A percentile compares a stretch with the other conserved stretches of the same genome.
Conservation (phyloP, 2,797 vertebrate genomes). For the Sebastiscus tertius region DNA sequence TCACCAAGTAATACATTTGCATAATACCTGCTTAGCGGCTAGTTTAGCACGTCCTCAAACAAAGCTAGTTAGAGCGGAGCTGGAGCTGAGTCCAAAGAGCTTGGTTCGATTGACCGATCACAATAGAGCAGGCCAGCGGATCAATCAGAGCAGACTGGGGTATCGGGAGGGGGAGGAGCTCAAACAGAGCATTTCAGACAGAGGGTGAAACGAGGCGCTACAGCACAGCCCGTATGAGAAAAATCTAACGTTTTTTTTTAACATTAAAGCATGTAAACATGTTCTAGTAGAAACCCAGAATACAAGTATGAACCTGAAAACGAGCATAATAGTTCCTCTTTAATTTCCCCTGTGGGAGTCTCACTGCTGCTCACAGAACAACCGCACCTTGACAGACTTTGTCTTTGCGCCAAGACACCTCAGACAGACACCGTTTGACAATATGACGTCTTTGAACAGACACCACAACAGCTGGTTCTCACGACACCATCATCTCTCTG, state of each 20-base stretch:
- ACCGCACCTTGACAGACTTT: not conserved
- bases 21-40: no score
- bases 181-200: no score
- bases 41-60: no score
- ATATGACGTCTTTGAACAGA: not conserved
- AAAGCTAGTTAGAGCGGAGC: no score
- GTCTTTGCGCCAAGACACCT: not conserved
- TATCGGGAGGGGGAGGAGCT: no score
- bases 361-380: conserved; percentile 17
- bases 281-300: not conserved
- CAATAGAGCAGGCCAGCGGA: not conserved
- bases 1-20: not conserved
- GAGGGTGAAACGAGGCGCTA: no score
- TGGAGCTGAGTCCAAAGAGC: not conserved
- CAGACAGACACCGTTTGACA: conserved; percentile 1
- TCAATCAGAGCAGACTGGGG: not conserved
- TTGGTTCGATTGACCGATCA: not conserved
- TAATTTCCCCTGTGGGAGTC: not conserved
- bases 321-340: not conserved
- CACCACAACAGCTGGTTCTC: conserved; percentile 36
- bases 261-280: not conserved
- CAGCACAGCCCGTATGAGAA: no score
- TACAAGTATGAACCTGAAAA: not conserved
- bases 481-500: conserved; percentile 18
- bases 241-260: no score